Evolutionary conservation across 2,113 vertebrate genomes (phyloP).

Genomic region (Emydocephalus ijimae): DNA sequence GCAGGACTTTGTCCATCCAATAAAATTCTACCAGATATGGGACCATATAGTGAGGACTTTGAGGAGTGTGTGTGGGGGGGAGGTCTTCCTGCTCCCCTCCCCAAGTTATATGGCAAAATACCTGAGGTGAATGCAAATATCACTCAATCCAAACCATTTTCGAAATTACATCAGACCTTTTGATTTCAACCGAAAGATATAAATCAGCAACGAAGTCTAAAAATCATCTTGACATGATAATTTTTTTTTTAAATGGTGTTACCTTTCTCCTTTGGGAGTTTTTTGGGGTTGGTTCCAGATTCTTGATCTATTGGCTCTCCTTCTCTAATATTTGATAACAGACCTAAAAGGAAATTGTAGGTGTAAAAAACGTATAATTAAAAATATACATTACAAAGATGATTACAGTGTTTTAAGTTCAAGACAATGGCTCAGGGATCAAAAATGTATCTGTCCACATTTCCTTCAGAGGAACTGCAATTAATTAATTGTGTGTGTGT

Average conservation of each 20-base stretch:
- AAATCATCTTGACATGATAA: slow-evolving; percentile 6
- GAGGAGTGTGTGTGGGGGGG: not conserved
- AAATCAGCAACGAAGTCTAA: not conserved
- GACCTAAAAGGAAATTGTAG: slow-evolving; percentile 52
- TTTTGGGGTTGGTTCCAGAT: slow-evolving; percentile 79
- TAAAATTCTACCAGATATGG: not conserved
- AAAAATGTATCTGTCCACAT: not conserved
- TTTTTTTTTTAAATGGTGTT: slow-evolving; percentile 37
- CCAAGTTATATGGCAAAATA: not conserved
- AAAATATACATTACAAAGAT: not conserved
- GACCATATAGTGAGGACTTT: not conserved
- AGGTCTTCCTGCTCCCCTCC: not conserved
- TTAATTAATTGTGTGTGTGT: no score
- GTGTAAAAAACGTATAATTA: not conserved
- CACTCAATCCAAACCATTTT: no score
- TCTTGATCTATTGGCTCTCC: slow-evolving; percentile 76
- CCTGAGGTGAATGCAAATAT: not conserved
- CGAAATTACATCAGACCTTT: not conserved
- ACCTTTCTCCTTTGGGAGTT: slow-evolving; percentile 88
- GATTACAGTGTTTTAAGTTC: not conserved
- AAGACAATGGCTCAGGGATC: not conserved
- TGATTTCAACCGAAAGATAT: slow-evolving; percentile 5
- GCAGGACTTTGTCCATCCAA: not conserved
- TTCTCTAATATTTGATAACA: slow-evolving; percentile 74
- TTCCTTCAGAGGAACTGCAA: no score